Base-by-base conservation (phyloP, 2,113 vertebrate genomes). In the Tenrec ecaudatus region DNA sequence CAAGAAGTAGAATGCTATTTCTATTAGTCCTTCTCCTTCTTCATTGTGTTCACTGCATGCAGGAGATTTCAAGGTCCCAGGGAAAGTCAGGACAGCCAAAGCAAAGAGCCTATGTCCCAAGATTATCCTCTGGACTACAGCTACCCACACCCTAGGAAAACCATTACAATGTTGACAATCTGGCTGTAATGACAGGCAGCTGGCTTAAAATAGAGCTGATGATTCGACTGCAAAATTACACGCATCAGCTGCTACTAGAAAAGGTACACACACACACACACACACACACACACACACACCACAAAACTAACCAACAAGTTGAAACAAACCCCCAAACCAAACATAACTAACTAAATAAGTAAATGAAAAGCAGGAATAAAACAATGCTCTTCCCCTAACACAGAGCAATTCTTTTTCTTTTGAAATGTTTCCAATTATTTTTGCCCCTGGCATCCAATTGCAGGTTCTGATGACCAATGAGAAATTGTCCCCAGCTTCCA, bases 51-150 rank as follows among this genome's bases (percentile, higher is more conserved):
- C 19, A 36, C 20, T 25, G 36, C 84, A 53, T 1, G 27, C 85
- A 38, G 31, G 62, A 11, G 1, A 27, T 40, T 23, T 12, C 38
- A 23, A 75, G 75, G 75, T 27, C 1, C 31, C 81, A 43, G 25
- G 57, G 9, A 0, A 53, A 79, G 29, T 31, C 64, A 62, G 57
- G 20, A 23, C 29, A 57, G 75, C 43, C 33, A 64, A 75, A 47
- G 3, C 3, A 82, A 82, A 3, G 15, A 31, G 11, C 8, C 1
- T 33, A 33, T 22, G 6, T 58, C 0, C 4, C 6, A 3, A 58
- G 38, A 22, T 76, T 66, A 53, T 60, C 4, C 23, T 17, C 36
- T 16, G 10, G 15, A 73, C 87, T 53, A 92, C 58, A 90, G 15
- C 1, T 9, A 57, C n/a, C 11, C 29, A 64, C 9, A 4, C 15